Conservation (phyloP, 2,888 invertebrate genomes). For the Tiliacea aurago region DNA sequence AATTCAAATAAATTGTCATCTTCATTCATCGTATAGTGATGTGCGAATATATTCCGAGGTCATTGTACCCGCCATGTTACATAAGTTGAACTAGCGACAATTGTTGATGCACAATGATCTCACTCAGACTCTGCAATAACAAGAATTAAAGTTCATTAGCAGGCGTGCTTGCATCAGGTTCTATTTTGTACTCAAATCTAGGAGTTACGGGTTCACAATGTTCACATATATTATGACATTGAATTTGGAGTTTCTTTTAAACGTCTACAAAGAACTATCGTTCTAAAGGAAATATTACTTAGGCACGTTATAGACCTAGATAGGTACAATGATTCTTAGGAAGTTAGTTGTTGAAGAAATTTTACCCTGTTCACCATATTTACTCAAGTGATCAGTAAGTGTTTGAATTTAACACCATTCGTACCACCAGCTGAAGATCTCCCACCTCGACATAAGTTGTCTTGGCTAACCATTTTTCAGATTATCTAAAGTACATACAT, state of each 20-base stretch:
- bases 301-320: neutral
- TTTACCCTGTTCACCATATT: too few relatives aligned
- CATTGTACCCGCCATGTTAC: constrained; percentile 35
- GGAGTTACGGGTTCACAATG: neutral
- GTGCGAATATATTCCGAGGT: constrained; percentile 51
- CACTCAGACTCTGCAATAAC: constrained; percentile 51
- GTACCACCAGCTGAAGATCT: too few relatives aligned
- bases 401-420: too few relatives aligned
- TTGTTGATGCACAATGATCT: constrained; percentile 57
- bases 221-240: too few relatives aligned
- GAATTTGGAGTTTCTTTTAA: neutral
- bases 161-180: constrained; percentile 5
- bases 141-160: constrained; percentile 55
- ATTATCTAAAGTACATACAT: too few relatives aligned
- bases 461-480: too few relatives aligned
- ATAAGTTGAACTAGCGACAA: constrained; percentile 49
- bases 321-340: neutral
- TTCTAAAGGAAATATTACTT: neutral
- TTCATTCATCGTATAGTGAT: constrained; percentile 16
- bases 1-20: constrained; percentile 32
- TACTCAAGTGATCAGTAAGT: too few relatives aligned
- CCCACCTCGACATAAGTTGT: too few relatives aligned
- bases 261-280: neutral
- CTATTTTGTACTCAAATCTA: constrained; percentile 18
- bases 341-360: too few relatives aligned